Percentiles rank a stretch among this genome's conserved stretches.
These are phyloP conservation scores for Beris morrisii DNA, from an alignment of 2,888 invertebrate genomes.

Conservation along the genomic window DNA sequence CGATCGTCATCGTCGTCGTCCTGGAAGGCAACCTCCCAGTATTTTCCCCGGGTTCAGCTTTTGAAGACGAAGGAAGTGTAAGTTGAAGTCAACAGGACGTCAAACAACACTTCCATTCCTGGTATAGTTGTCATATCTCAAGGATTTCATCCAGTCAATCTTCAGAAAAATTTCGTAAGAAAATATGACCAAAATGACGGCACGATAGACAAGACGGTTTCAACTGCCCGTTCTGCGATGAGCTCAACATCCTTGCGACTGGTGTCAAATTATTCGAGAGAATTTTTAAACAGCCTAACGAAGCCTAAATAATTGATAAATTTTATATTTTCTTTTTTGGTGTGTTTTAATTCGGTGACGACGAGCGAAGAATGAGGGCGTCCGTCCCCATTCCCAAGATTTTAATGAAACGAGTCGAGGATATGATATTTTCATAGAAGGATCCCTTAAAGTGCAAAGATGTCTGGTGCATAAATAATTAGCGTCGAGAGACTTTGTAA, in stretches of 20 bases:
- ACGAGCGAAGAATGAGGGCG: not conserved
- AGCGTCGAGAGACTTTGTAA: constrained; percentile 18
- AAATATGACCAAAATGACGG: not conserved
- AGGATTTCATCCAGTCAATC: not conserved
- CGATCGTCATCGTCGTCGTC: too few species aligned
- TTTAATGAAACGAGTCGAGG: too few species aligned
- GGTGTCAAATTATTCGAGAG: constrained; percentile 39
- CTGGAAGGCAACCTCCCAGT: too few species aligned
- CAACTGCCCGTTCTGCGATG: not conserved
- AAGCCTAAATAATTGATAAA: constrained; percentile 43
- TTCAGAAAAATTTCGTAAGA: not conserved
- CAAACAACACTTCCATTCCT: not conserved
- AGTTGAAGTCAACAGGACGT: too few species aligned
- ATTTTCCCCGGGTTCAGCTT: too few species aligned
- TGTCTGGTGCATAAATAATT: constrained; percentile 27
- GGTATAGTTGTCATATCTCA: not conserved
- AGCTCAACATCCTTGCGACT: not conserved
- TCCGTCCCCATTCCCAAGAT: too few species aligned
- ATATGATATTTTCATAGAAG: not conserved
- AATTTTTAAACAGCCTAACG: constrained; percentile 43
- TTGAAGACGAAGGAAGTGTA: too few species aligned
- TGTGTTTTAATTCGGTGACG: constrained; percentile 15
- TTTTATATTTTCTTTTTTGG: constrained; percentile 34
- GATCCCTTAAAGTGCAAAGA: constrained; percentile 24
- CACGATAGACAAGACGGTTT: not conserved